These are phyloP conservation scores for Sialis fuliginosa DNA, from an alignment of 2,888 invertebrate genomes.

Conservation along the genomic window DNA sequence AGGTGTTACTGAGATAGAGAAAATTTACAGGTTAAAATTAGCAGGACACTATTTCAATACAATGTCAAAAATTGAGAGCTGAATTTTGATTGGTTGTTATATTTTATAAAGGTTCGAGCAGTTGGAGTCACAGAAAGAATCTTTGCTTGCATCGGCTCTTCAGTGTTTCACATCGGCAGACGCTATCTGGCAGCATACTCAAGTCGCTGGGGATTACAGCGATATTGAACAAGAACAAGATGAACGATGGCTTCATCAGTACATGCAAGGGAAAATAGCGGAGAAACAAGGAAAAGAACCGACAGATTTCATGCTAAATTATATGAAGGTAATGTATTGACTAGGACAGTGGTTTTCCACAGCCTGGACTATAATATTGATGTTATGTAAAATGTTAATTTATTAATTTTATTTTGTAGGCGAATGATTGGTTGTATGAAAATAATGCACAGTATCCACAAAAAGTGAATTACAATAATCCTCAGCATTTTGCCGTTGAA, in stretches of 20 bases:
- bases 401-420: slow-evolving; percentile 26
- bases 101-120: slow-evolving; percentile 36
- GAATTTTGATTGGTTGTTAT: too few species aligned
- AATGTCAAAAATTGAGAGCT: too few species aligned
- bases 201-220: slow-evolving; percentile 25
- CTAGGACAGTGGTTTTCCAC: too few species aligned
- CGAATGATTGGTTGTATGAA: slow-evolving; percentile 57
- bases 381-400: background rate
- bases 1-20: too few species aligned
- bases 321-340: slow-evolving; percentile 41
- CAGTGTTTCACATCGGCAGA: slow-evolving; percentile 60
- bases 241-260: slow-evolving; percentile 84
- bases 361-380: slow-evolving; percentile 1
- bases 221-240: slow-evolving; percentile 40
- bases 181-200: slow-evolving; percentile 32
- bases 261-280: slow-evolving; percentile 89
- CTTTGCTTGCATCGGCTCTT: slow-evolving; percentile 59
- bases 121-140: slow-evolving; percentile 58
- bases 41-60: too few species aligned
- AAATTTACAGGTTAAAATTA: too few species aligned
- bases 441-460: slow-evolving; percentile 69
- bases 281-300: slow-evolving; percentile 71
- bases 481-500: slow-evolving; percentile 71
- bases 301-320: slow-evolving; percentile 57
- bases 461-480: slow-evolving; percentile 70